Evolutionary conservation across 2,888 invertebrate genomes (phyloP).

Genomic region (Macrophya alboannulata): DNA sequence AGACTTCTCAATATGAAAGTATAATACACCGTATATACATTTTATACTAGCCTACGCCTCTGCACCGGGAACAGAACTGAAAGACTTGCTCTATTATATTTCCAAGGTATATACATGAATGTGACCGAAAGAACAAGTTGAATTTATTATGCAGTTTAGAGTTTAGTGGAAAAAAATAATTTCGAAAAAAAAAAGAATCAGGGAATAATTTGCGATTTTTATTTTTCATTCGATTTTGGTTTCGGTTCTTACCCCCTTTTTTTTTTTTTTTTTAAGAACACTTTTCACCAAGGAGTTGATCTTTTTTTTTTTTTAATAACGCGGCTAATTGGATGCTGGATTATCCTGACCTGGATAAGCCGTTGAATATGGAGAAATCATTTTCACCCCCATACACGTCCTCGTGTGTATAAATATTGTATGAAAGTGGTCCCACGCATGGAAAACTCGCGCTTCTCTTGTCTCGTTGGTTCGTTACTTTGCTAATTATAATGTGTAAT

Average conservation of each 20-base stretch:
- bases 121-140: neutral
- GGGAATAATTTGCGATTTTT: neutral
- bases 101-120: neutral
- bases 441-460: neutral
- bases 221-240: neutral
- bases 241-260: neutral
- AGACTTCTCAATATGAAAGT: conserved; percentile 73
- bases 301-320: neutral
- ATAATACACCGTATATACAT: neutral
- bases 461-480: neutral
- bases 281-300: neutral
- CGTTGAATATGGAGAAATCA: conserved; percentile 26
- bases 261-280: neutral
- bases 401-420: neutral
- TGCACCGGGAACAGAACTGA: conserved; percentile 11
- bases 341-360: conserved; percentile 8
- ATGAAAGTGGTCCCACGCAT: conserved; percentile 47
- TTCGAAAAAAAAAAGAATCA: neutral
- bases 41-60: conserved; percentile 10
- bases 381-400: conserved; percentile 9
- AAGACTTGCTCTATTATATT: conserved; percentile 44
- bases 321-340: conserved; percentile 25
- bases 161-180: neutral
- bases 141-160: neutral
- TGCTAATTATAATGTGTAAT: conserved; percentile 40